A percentile compares a stretch with the other conserved stretches of the same genome.
Evolutionary conservation across 92 coral and sea anemone genomes (phyloP).

Genomic region (Anthopleura xanthogrammica): DNA sequence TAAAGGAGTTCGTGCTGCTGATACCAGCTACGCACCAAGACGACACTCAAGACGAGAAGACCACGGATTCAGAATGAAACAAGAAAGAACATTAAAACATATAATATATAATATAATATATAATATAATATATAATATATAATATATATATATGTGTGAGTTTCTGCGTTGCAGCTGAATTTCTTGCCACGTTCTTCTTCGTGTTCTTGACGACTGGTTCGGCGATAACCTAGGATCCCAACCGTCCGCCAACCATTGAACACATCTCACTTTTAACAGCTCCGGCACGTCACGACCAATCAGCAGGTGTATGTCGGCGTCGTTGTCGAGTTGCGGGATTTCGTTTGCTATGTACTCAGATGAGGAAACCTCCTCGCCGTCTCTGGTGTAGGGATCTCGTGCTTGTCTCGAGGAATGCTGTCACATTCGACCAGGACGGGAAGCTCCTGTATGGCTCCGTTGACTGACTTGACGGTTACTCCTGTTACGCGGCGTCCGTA

Average conservation of each 20-base stretch:
- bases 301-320: too few relatives aligned
- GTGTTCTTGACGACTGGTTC: constrained; percentile 89
- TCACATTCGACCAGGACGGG: constrained; percentile 6
- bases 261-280: too few relatives aligned
- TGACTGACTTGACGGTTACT: not conserved
- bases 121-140: too few relatives aligned
- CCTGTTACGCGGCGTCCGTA: constrained; percentile 14
- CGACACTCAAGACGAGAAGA: too few relatives aligned
- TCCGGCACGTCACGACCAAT: too few relatives aligned
- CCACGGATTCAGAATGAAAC: not conserved
- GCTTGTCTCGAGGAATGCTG: constrained; percentile 2
- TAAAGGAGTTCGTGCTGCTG: constrained; percentile 1
- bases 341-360: too few relatives aligned
- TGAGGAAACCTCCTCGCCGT: not conserved
- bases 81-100: not conserved
- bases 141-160: too few relatives aligned
- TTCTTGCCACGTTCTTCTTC: constrained; percentile 79
- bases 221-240: constrained; percentile 35
- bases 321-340: too few relatives aligned
- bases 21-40: too few relatives aligned
- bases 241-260: not conserved
- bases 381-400: constrained; percentile 9
- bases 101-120: too few relatives aligned
- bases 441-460: not conserved
- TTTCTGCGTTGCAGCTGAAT: constrained; percentile 69